A percentile compares a stretch with the other conserved stretches of the same genome.
Evolutionary conservation across 1,140 invertebrate genomes (phyloP).

Genomic region (Drosophila biarmipes): DNA sequence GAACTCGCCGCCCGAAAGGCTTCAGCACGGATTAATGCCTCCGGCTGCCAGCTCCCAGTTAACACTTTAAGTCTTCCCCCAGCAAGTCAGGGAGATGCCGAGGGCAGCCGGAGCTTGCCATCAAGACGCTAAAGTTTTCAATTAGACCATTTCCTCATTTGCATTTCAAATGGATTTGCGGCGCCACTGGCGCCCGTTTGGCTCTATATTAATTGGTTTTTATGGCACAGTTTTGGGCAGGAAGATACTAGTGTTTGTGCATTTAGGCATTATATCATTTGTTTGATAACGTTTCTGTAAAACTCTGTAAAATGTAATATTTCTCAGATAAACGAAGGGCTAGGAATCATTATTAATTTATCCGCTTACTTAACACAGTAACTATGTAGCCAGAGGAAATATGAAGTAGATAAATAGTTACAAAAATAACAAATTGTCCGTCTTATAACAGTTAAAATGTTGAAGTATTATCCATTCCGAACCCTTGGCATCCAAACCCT

Average conservation of each 20-base stretch:
- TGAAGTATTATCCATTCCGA: no score
- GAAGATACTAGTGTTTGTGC: not conserved
- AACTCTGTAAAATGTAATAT: no score
- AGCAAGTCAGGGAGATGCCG: constrained; percentile 11
- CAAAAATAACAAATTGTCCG: no score
- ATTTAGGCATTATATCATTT: not conserved
- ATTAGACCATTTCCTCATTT: constrained; percentile 75
- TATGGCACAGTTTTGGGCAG: constrained; percentile 40
- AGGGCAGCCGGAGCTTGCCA: constrained; percentile 3
- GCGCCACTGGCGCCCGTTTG: constrained; percentile 56
- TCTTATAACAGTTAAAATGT: no score
- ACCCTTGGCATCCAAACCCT: not conserved
- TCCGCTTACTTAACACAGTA: no score
- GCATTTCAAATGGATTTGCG: constrained; percentile 74
- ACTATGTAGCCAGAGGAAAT: no score
- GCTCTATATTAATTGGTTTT: constrained; percentile 60
- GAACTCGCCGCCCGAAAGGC: constrained; percentile 30
- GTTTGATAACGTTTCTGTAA: not conserved
- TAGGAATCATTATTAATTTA: no score
- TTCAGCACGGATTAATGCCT: constrained; percentile 54
- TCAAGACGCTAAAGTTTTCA: constrained; percentile 71
- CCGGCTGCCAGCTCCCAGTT: constrained; percentile 45
- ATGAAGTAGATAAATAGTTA: no score
- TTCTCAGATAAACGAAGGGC: no score
- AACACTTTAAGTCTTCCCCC: constrained; percentile 69